Percentiles rank a stretch among this genome's conserved stretches.
phyloP scores from a whole-genome alignment of 2,113 vertebrate species.

The Phalacrocorax carbo region DNA sequence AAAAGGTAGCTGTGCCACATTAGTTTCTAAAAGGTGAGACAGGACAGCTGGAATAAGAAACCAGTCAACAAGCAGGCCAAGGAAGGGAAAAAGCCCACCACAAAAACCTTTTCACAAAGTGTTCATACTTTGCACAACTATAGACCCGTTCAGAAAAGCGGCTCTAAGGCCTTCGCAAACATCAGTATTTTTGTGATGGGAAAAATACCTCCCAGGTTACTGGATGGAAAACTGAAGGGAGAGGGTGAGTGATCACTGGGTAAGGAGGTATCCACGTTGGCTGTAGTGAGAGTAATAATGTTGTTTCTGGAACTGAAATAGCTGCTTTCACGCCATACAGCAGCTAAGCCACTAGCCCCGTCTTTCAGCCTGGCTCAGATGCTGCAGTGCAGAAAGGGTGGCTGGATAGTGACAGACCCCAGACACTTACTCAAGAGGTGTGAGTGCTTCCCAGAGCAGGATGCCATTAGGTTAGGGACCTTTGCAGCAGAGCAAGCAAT shows the following conservation, averaged over 20 bases:
- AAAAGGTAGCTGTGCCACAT: not conserved
- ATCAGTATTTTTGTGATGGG: not conserved
- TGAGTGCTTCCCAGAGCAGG: not conserved
- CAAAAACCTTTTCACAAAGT: not conserved
- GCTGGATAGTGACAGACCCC: not conserved
- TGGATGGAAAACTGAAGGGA: not conserved
- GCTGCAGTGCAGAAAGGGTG: not conserved
- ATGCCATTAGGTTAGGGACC: not conserved
- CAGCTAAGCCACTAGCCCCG: not conserved
- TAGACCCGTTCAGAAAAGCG: not conserved
- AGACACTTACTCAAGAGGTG: not conserved
- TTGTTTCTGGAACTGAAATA: not conserved
- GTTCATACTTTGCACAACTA: not conserved
- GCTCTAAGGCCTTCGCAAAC: not conserved
- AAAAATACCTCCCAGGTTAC: not conserved
- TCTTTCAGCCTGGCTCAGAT: not conserved
- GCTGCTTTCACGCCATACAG: not conserved
- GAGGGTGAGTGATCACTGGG: not conserved
- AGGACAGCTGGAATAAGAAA: not conserved
- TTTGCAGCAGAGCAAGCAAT: not conserved
- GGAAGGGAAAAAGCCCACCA: not conserved
- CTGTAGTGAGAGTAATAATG: not conserved
- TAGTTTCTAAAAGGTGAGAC: not conserved
- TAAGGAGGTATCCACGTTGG: rapidly evolving
- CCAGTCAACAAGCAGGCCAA: not conserved